These are phyloP conservation scores for Malacosoma neustria DNA, from an alignment of 2,888 invertebrate species.

Conservation along the genomic window DNA sequence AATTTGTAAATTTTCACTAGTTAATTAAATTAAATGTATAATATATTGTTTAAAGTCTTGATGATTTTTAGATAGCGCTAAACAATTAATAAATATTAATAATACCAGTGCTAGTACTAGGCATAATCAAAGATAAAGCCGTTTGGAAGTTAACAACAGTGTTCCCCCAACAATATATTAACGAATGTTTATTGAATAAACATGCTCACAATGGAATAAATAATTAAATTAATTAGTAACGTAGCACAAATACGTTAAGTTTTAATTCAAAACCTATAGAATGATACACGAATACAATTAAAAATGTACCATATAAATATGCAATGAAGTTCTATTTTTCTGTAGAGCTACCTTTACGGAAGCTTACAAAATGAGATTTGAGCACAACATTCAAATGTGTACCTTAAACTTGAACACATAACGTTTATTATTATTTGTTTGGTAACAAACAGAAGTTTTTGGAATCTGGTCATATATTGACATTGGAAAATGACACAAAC, in stretches of 20 bases:
- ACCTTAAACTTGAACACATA: constrained; percentile 33
- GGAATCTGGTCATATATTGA: constrained; percentile 40
- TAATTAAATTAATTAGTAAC: constrained; percentile 70
- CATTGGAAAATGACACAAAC: constrained; percentile 33
- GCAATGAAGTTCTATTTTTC: constrained; percentile 55
- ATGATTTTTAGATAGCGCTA: too few relatives aligned
- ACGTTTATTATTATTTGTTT: constrained; percentile 38
- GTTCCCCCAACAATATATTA: constrained; percentile 14
- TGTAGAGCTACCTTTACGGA: constrained; percentile 54
- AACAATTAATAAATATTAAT: too few relatives aligned
- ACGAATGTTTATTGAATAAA: constrained; percentile 43
- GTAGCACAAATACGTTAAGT: constrained; percentile 63
- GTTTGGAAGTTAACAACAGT: background rate
- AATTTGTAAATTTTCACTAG: too few relatives aligned
- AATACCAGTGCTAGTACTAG: too few relatives aligned
- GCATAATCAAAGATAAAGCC: too few relatives aligned
- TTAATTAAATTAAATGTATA: too few relatives aligned
- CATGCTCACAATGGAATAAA: constrained; percentile 54
- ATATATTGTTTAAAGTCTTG: too few relatives aligned
- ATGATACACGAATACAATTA: constrained; percentile 31
- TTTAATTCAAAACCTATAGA: constrained; percentile 69
- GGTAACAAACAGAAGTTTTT: constrained; percentile 49
- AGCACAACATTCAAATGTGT: constrained; percentile 31
- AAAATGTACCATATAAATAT: constrained; percentile 50
- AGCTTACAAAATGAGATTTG: constrained; percentile 58